A percentile compares a stretch with the other conserved stretches of the same genome.
phyloP scores from a whole-genome alignment of 2,113 vertebrate species.

The Manacus vitellinus region DNA sequence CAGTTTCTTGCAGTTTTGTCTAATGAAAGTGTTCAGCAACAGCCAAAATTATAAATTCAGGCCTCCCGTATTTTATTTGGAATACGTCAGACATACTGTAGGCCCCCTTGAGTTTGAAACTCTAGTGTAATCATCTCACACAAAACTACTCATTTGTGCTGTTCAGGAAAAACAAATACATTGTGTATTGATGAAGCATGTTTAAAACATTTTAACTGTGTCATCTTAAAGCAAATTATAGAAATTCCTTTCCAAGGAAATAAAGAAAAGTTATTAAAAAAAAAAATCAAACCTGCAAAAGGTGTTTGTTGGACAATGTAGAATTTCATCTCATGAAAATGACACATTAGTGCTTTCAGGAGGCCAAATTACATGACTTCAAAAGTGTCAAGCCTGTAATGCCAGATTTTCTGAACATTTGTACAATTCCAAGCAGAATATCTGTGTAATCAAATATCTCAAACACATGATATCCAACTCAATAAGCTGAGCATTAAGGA shows the following conservation, averaged over 20 bases:
- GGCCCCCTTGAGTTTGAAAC: neutral
- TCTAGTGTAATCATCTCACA: neutral
- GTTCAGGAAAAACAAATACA: neutral
- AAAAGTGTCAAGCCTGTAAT: neutral
- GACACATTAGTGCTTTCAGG: neutral
- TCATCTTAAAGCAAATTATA: neutral
- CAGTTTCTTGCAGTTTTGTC: slow-evolving; percentile 31
- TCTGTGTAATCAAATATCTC: neutral
- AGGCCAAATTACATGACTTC: neutral
- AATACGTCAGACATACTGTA: neutral
- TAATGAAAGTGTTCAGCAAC: slow-evolving; percentile 5
- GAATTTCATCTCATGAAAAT: neutral
- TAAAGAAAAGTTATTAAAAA: neutral
- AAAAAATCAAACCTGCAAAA: neutral
- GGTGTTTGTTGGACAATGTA: neutral
- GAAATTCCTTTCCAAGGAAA: neutral
- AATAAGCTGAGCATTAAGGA: neutral
- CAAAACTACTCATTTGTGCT: neutral
- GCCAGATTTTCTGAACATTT: neutral
- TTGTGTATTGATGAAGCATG: neutral
- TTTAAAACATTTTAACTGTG: neutral
- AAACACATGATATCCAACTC: neutral
- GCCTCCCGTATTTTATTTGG: slow-evolving; percentile 1
- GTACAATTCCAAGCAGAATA: neutral
- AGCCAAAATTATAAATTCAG: slow-evolving; percentile 27